phyloP scores from a whole-genome alignment of 2,888 invertebrate species.

The Merodon equestris region DNA sequence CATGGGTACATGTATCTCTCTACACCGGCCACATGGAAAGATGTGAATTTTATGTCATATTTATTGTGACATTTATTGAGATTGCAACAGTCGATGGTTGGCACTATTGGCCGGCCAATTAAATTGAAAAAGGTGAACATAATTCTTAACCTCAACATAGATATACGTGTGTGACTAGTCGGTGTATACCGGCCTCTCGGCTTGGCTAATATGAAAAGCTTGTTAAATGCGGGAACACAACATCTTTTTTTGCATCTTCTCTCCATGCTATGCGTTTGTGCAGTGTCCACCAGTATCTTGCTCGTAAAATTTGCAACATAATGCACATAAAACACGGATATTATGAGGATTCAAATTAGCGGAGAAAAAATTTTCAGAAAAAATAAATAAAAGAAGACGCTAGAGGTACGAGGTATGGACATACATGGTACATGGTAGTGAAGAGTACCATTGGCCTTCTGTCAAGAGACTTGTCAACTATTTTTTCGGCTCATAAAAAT shows the following conservation, averaged over 20 bases:
- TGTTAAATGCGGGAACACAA: conserved; percentile 44
- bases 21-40: neutral
- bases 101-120: conserved; percentile 38
- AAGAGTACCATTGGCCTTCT: conserved; percentile 44
- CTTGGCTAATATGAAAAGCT: conserved; percentile 49
- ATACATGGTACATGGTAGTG: conserved; percentile 33
- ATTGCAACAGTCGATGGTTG: conserved; percentile 34
- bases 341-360: conserved; percentile 61
- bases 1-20: neutral
- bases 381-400: conserved; percentile 2
- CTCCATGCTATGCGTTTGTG: conserved; percentile 15
- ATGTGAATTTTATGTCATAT: conserved; percentile 55
- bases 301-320: conserved; percentile 60
- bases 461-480: conserved; percentile 77
- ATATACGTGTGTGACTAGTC: conserved; percentile 6
- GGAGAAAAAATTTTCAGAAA: conserved; percentile 27
- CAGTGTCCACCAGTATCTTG: conserved; percentile 24
- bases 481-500: conserved; percentile 79
- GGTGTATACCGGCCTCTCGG: neutral
- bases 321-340: conserved; percentile 61
- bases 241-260: neutral
- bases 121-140: conserved; percentile 57
- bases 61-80: conserved; percentile 50
- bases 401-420: conserved; percentile 13
- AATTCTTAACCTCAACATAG: conserved; percentile 38